Evolutionary conservation across 2,113 vertebrate genomes (phyloP), one percentile per base, ranked within the genome.

Genomic region (Petroica traversi): DNA sequence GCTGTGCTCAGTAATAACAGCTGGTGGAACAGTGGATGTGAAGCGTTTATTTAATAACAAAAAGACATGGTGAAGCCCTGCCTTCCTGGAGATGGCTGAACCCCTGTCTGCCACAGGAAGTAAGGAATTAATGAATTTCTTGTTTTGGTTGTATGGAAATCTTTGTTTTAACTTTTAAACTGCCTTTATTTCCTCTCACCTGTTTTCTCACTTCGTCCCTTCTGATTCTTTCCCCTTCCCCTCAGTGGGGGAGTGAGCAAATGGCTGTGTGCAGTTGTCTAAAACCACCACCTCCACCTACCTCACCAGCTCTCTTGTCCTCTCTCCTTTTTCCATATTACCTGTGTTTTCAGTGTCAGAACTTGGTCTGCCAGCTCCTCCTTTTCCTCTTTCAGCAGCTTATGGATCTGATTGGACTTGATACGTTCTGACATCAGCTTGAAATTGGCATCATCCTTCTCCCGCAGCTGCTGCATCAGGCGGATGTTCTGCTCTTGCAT

Each of bases 401-500:
- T 99, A 95, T 99, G 99, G 93, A 99, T 99, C 98, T 99, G 99
- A 97, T 99, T 99, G 71, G 99, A 99, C 95, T 99, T 99, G 97
- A 99, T 99, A 25, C 99, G 98, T 84, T 99, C 99, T 19, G 99
- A 99, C 99, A 99, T 99, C 81, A 99, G 97, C 94, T 99, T 99
- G 96, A 99, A 99, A 97, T 99, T 99, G 85, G 99, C 99, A 45
- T 99, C 99, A 34, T 99, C 99, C 85, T 99, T 99, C 96, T 99
- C 99, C 49, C 99, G 90, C 84, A 99, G 98, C 97, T 99, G 99
- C 97, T 99, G 99, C 99, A 99, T 99, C 84, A 99, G 96, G 17
- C 99, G 98, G 38, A 99, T 99, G 92, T 99, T 99, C 97, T 99
- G 99, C 74, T 99, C 99, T 95, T 99, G 99, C 99, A 99, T 99